These are phyloP conservation scores for Tenebrio molitor DNA, from an alignment of 1,140 invertebrate genomes.

Conservation along the genomic window DNA sequence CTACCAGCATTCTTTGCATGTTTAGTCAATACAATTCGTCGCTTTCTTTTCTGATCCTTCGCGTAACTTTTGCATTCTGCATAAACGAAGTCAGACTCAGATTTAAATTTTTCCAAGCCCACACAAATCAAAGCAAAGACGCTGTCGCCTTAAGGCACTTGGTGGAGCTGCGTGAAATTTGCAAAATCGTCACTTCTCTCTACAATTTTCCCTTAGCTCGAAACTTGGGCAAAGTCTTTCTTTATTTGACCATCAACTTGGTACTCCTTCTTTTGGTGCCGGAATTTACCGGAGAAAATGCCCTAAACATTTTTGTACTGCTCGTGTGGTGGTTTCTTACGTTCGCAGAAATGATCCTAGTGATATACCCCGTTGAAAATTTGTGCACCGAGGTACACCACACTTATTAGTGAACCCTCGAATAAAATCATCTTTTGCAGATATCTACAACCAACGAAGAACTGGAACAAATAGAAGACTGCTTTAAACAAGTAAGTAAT, in stretches of 20 bases:
- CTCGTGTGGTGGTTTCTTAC: not conserved
- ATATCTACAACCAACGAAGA: no score
- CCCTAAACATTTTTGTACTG: no score
- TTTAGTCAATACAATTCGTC: not conserved
- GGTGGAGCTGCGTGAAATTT: no score
- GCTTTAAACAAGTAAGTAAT: not conserved
- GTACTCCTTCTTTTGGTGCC: not conserved
- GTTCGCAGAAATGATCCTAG: not conserved
- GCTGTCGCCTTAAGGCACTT: not conserved
- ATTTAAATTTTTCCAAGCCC: not conserved
- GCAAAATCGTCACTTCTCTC: not conserved
- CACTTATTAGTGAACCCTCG: no score
- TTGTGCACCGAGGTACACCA: not conserved
- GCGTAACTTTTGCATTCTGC: not conserved
- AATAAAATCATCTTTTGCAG: no score
- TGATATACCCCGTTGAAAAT: not conserved
- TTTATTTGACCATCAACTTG: not conserved
- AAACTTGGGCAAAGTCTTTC: not conserved
- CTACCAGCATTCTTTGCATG: not conserved
- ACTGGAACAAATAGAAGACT: no score
- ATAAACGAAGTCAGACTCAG: not conserved
- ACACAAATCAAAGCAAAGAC: not conserved
- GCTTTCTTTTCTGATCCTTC: not conserved
- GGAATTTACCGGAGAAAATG: no score
- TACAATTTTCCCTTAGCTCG: not conserved